Percentiles rank a stretch among this genome's conserved stretches.
phyloP scores from a whole-genome alignment of 2,113 vertebrate genomes.

The Neolamprologus kungweensis region DNA sequence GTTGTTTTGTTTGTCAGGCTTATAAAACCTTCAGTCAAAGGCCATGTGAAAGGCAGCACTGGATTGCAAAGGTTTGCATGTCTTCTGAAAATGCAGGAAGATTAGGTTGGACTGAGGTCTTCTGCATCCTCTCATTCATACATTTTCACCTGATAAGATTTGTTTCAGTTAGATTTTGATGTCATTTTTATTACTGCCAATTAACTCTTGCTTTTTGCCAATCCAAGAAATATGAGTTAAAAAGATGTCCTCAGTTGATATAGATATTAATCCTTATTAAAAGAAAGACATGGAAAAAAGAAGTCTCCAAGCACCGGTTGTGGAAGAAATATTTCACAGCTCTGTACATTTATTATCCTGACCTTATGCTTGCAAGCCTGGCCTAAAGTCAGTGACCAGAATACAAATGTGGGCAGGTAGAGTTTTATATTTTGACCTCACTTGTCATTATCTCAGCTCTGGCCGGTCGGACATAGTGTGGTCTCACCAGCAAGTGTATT shows the following conservation, averaged over 20 bases:
- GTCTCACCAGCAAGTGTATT: slow-evolving; percentile 26
- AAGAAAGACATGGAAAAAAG: background rate
- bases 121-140: background rate
- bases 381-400: slow-evolving; percentile 26
- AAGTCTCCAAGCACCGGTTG: background rate
- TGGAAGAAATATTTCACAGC: slow-evolving; percentile 14
- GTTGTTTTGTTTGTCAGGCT: background rate
- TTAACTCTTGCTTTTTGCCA: background rate
- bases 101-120: background rate
- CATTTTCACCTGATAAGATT: background rate
- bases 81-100: slow-evolving; percentile 1
- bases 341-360: slow-evolving; percentile 23
- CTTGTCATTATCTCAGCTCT: slow-evolving; percentile 44
- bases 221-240: background rate
- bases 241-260: background rate
- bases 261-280: background rate
- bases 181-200: background rate
- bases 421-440: slow-evolving; percentile 47
- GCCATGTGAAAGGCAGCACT: slow-evolving; percentile 4
- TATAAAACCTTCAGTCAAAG: slow-evolving; percentile 13
- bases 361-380: background rate
- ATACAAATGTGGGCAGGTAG: slow-evolving; percentile 46
- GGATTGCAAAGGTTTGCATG: background rate
- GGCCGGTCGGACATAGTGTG: slow-evolving; percentile 19
- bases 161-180: background rate